Evolutionary conservation across 2,888 invertebrate species (phyloP).

Genomic region (Nineta flava): DNA sequence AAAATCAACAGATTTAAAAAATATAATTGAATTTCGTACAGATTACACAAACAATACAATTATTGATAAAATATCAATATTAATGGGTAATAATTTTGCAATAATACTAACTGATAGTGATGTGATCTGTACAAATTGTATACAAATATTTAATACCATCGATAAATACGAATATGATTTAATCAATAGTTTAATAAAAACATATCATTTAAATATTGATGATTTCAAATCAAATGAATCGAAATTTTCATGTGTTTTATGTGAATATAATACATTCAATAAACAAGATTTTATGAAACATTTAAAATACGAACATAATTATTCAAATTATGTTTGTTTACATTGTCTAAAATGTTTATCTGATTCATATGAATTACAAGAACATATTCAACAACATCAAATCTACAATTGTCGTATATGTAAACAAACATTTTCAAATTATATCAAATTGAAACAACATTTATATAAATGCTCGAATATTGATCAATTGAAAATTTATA

Average conservation of each 20-base stretch:
- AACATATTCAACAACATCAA: constrained; percentile 2
- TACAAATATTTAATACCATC: constrained; percentile 10
- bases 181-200: constrained; percentile 8
- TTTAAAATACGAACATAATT: not conserved
- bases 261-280: not conserved
- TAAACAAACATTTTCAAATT: constrained; percentile 1
- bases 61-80: not conserved
- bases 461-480: not conserved
- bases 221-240: not conserved
- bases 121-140: constrained; percentile 11
- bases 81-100: constrained; percentile 3
- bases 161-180: constrained; percentile 12
- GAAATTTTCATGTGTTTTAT: not conserved
- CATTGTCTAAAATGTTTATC: not conserved
- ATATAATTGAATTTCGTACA: not conserved
- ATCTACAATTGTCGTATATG: constrained; percentile 2
- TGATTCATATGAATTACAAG: not conserved
- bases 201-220: constrained; percentile 9
- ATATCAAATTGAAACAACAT: constrained; percentile 2
- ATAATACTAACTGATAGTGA: constrained; percentile 10
- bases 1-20: not conserved
- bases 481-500: not conserved
- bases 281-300: not conserved
- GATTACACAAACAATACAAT: not conserved
- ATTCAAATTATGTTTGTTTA: not conserved